Percentiles rank a stretch among this genome's conserved stretches.
phyloP scores from a whole-genome alignment of 2,113 vertebrate species.

The Amblyornis subalaris region DNA sequence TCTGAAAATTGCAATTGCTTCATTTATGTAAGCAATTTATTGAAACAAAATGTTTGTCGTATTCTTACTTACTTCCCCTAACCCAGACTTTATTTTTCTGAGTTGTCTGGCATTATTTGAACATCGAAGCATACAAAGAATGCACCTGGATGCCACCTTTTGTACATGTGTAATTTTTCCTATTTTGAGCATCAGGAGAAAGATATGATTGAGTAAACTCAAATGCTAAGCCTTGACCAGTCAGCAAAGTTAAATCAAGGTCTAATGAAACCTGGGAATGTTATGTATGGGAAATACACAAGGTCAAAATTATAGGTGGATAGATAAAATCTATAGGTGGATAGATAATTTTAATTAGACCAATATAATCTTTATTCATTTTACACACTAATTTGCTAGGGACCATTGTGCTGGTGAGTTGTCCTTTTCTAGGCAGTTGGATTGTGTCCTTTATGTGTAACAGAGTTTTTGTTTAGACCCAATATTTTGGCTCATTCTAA shows the following conservation, averaged over 20 bases:
- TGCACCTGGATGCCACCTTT: background rate
- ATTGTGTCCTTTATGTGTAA: background rate
- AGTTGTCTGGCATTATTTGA: background rate
- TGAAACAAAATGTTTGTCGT: background rate
- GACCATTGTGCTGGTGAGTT: background rate
- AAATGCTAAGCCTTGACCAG: background rate
- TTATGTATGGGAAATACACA: background rate
- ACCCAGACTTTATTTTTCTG: background rate
- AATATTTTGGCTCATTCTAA: background rate
- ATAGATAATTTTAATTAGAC: background rate
- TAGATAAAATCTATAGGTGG: background rate
- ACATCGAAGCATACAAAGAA: background rate
- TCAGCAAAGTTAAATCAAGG: background rate
- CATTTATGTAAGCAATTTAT: background rate
- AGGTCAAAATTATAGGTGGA: background rate
- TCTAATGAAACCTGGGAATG: background rate
- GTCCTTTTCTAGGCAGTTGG: background rate
- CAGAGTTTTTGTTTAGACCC: background rate
- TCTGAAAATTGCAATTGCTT: background rate
- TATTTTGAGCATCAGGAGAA: background rate
- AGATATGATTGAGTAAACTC: background rate
- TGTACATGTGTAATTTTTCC: background rate
- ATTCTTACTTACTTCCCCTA: background rate
- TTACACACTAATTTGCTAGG: background rate
- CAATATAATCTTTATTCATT: background rate